These are phyloP conservation scores for Octodon degus DNA, from an alignment of 2,113 vertebrate species.

Conservation along the genomic window DNA sequence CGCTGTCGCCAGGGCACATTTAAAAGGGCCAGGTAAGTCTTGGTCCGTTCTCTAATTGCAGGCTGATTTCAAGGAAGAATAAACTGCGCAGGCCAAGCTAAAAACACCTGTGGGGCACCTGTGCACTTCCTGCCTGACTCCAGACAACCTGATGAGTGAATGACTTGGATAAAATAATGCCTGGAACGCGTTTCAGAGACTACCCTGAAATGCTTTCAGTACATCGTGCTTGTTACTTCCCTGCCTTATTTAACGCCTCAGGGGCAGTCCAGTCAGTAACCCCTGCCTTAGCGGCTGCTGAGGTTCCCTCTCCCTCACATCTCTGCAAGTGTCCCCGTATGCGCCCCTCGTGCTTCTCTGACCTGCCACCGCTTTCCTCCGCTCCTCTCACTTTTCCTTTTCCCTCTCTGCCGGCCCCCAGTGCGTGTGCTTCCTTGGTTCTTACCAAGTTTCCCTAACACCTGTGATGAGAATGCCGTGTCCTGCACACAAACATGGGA, in stretches of 20 bases:
- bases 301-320: background rate
- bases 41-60: background rate
- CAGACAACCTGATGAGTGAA: fast-evolving
- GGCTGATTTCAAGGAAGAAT: background rate
- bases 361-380: background rate
- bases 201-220: background rate
- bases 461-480: background rate
- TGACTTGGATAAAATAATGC: background rate
- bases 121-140: fast-evolving
- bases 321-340: background rate
- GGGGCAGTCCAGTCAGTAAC: background rate
- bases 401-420: background rate
- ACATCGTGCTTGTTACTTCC: background rate
- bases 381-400: background rate
- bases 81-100: background rate
- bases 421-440: background rate
- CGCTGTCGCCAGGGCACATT: background rate
- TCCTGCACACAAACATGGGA: background rate
- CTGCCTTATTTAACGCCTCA: background rate
- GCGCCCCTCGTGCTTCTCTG: background rate
- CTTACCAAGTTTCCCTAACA: constrained; percentile 39
- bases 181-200: background rate
- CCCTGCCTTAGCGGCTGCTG: background rate
- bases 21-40: background rate
- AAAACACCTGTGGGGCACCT: background rate